phyloP scores from a whole-genome alignment of 2,113 vertebrate genomes.

The Oceanodroma tethys region DNA sequence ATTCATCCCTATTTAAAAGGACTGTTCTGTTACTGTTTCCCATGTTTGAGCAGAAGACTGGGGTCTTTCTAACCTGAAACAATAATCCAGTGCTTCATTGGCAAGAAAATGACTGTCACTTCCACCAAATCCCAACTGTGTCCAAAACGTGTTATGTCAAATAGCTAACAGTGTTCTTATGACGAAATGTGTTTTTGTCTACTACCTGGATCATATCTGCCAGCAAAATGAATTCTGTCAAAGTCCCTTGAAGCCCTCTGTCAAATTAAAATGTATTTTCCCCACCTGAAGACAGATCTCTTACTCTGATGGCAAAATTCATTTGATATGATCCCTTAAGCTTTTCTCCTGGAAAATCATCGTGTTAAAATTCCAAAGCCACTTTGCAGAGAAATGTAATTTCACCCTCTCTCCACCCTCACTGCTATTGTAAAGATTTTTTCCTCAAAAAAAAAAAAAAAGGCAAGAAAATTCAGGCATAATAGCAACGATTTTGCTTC shows the following conservation, averaged over 20 bases:
- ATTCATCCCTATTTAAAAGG: not conserved
- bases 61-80: not conserved
- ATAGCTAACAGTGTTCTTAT: not conserved
- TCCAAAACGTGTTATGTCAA: not conserved
- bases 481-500: constrained; percentile 2
- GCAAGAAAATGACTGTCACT: not conserved
- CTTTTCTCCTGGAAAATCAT: constrained; percentile 24
- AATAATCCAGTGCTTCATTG: not conserved
- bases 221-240: constrained; percentile 63
- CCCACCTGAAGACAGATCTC: constrained; percentile 33
- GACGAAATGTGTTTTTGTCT: constrained; percentile 12
- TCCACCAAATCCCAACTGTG: not conserved
- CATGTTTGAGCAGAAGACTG: not conserved
- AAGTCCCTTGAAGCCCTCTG: constrained; percentile 45
- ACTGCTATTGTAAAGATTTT: not conserved
- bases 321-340: constrained; percentile 60
- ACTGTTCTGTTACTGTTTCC: not conserved
- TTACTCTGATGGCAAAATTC: constrained; percentile 60
- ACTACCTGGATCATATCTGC: constrained; percentile 24
- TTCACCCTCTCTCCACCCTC: not conserved
- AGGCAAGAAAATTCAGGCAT: not conserved
- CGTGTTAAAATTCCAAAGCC: constrained; percentile 28
- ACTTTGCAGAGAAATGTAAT: not conserved
- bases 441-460: not conserved
- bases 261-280: constrained; percentile 49